Evolutionary conservation across 1,140 invertebrate genomes (phyloP).

Genomic region (Bombus haemorrhoidalis): DNA sequence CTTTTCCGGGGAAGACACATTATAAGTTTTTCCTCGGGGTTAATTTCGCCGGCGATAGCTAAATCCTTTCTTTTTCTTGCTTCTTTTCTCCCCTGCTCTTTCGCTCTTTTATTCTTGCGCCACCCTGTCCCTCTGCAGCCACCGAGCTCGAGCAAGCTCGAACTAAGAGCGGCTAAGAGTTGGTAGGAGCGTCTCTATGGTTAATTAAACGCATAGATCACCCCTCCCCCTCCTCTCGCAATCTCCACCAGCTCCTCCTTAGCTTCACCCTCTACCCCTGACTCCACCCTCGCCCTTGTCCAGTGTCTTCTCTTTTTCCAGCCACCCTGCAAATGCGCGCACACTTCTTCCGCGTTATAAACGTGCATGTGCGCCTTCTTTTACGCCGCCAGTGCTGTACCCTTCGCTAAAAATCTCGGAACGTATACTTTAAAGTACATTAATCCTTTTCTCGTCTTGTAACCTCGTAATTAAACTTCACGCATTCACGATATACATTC

Average conservation of each 20-base stretch:
- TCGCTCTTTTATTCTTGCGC: constrained; percentile 64
- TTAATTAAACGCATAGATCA: constrained; percentile 83
- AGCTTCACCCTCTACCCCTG: constrained; percentile 14
- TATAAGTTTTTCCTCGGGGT: constrained; percentile 76
- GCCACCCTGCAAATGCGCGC: constrained; percentile 54
- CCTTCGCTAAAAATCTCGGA: not conserved
- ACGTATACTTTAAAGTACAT: not conserved
- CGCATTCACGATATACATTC: no score
- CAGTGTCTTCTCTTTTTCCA: constrained; percentile 12
- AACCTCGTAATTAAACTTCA: no score
- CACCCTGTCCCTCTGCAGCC: constrained; percentile 56
- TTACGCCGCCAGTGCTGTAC: constrained; percentile 49
- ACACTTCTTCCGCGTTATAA: constrained; percentile 54
- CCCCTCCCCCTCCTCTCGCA: constrained; percentile 63
- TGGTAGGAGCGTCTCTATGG: constrained; percentile 80
- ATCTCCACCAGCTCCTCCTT: constrained; percentile 61
- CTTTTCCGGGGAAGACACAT: constrained; percentile 73
- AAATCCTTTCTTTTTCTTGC: constrained; percentile 59
- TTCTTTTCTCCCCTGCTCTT: constrained; percentile 41
- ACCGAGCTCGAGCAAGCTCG: constrained; percentile 67
- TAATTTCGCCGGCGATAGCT: constrained; percentile 73
- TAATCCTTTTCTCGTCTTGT: no score
- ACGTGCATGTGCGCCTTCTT: constrained; percentile 22
- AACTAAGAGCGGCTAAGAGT: constrained; percentile 80
- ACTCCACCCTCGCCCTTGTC: constrained; percentile 8